phyloP scores from a whole-genome alignment of 2,888 invertebrate genomes.

The Sphinx pinastri region DNA sequence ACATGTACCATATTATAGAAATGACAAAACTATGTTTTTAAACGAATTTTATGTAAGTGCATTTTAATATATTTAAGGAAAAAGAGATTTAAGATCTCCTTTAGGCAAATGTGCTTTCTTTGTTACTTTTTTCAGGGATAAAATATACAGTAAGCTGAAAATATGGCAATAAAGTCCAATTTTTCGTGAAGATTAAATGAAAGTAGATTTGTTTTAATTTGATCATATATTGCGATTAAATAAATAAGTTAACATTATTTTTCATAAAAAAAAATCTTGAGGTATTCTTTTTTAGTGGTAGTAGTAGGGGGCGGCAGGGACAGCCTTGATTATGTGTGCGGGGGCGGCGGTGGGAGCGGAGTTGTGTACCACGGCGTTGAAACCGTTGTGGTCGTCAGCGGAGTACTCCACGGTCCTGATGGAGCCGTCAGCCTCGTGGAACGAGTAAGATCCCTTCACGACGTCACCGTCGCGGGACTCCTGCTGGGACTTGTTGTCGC shows the following conservation, averaged over 20 bases:
- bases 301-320: slow-evolving; percentile 37
- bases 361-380: slow-evolving; percentile 70
- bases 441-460: slow-evolving; percentile 68
- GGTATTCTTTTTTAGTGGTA: background rate
- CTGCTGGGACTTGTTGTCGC: slow-evolving; percentile 72
- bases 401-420: slow-evolving; percentile 37
- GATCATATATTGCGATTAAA: slow-evolving; percentile 34
- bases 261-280: slow-evolving; percentile 2
- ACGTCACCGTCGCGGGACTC: slow-evolving; percentile 70
- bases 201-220: background rate
- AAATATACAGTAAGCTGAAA: no score
- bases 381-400: slow-evolving; percentile 77
- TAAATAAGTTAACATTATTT: slow-evolving; percentile 38
- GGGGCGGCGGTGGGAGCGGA: slow-evolving; percentile 37
- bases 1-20: no score
- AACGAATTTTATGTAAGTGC: no score
- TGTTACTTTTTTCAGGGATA: no score
- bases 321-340: slow-evolving; percentile 31
- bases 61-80: no score
- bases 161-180: no score
- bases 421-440: slow-evolving; percentile 29
- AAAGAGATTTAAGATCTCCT: no score
- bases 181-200: no score
- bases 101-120: no score
- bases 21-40: no score